Evolutionary conservation across 1,140 invertebrate species (phyloP), one percentile per base, ranked within the genome.

Genomic region (Muscidifurax raptorellus): DNA sequence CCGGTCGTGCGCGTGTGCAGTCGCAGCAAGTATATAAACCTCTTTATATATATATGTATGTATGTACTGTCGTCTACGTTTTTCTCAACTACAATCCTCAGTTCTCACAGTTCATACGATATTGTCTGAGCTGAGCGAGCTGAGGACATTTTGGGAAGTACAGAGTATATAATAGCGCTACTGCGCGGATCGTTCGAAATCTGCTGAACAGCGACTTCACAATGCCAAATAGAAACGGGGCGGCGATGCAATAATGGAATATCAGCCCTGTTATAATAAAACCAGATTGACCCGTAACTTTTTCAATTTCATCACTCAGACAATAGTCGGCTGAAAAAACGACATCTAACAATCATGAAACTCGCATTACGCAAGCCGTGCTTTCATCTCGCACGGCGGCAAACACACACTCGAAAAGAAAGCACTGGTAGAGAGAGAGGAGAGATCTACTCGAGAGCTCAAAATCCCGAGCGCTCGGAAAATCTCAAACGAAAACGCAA

Each of bases 401-500:
- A 6, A 59, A n/a, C 52, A n/a, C 52, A n/a, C 36, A 40, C 52
- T 22, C 52, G 18, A 22, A 59, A 59, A n/a, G 52, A 59, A 47
- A 47, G 44, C 1, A 47, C 18, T 22, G 1, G 15, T 22, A 22
- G 1, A 18, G 18, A 6, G 18, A 5, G 52, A 22, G 52, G 52
- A 52, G 52, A 59, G 18, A 59, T 7, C 18, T 4, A 59, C 6
- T 7, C 15, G 71, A 74, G 32, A 80, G 67, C 67, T 47, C 66
- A 80, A 69, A 59, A 59, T 59, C 52, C 52, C 18, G 18, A 22
- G 25, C 44, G 25, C 44, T 36, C 44, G 44, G 36, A 28, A 79
- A 66, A 79, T 66, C 28, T 59, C 12, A 27, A 74, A 59, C 40
- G 30, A 81, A 81, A 69, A 72, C 15, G 28, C 40, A 36, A 18